phyloP scores from a whole-genome alignment of 1,140 invertebrate genomes.

The Chionoecetes opilio region DNA sequence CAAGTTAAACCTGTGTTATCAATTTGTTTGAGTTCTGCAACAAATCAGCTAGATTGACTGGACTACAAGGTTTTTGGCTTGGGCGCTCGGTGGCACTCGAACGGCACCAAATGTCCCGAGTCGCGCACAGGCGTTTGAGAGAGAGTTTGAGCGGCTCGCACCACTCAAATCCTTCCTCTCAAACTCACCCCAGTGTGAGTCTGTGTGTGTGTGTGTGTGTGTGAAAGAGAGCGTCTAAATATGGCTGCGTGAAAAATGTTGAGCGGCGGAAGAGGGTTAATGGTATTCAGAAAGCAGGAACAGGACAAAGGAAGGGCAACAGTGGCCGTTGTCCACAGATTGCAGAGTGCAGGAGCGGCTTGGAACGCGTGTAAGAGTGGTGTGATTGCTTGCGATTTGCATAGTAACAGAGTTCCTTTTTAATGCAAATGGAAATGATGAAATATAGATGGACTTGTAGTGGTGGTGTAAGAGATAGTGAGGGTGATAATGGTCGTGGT shows the following conservation, averaged over 20 bases:
- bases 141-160: too few species aligned
- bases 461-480: not conserved
- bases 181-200: too few species aligned
- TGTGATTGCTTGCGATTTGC: conserved; percentile 69
- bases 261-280: not conserved
- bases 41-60: too few species aligned
- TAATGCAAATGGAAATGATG: conserved; percentile 71
- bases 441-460: conserved; percentile 68
- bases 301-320: conserved; percentile 33
- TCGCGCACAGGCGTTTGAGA: too few species aligned
- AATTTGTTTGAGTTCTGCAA: too few species aligned
- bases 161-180: too few species aligned
- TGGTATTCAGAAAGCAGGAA: not conserved
- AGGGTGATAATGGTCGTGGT: conserved; percentile 8
- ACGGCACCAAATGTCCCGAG: too few species aligned
- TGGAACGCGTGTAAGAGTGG: conserved; percentile 4
- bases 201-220: conserved; percentile 6
- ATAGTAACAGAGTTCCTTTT: conserved; percentile 68
- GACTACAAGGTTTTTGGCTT: too few species aligned
- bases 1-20: too few species aligned
- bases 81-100: too few species aligned
- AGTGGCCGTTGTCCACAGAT: conserved; percentile 35
- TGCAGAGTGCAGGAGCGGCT: conserved; percentile 45
- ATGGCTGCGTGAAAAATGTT: not conserved
- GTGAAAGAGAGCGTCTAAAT: not conserved